Evolutionary conservation across 1,140 invertebrate genomes (phyloP), one percentile per base, ranked within the genome.

Genomic region (Chironomus striatipennis): DNA sequence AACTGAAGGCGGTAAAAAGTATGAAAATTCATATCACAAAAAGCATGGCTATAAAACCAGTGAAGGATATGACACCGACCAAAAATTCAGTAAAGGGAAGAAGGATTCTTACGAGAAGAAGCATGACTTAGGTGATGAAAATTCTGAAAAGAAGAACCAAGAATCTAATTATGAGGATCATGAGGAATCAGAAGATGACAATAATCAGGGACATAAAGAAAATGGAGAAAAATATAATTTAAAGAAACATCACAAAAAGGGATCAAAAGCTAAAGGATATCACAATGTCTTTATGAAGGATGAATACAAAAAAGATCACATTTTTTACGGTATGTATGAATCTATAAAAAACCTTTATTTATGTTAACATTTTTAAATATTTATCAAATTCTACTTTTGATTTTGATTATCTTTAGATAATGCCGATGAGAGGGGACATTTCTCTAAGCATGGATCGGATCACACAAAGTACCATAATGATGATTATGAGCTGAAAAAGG

Each of bases 271-370:
- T 6, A 89, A 84, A 3, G 90, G 89, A 18, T 91, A 86, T 81
- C 89, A 90, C 81, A 90, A 90, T 77, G 86, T 90, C 2, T 90
- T 88, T 79, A 85, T 87, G 81, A 91, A 91, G 81, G 89, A 91
- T 78, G 90, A 91, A 79, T 91, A 86, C 83, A 90, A 90, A 79
- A 91, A 91, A 79, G 87, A 90, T 76, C 88, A 89, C 74, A 86
- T 87, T 75, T 90, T 90, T 82, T 91, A 91, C 78, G 90, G 90
- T 78, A 87, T 90, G 90, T 78, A 87, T 90, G 67, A 86, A 85
- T 47, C 15, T 47, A 10, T 47, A 10, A 15, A 7, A 86, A 90
- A 0, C 21, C 0, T 74, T 76, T 20, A 78, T 76, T n/a, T 47
- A 15, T 47, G 8, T 47, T 47, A 10, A 47, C 15, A 47, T 10